phyloP scores from a whole-genome alignment of 2,797 vertebrate genomes.

The Peromyscus melanophrys region DNA sequence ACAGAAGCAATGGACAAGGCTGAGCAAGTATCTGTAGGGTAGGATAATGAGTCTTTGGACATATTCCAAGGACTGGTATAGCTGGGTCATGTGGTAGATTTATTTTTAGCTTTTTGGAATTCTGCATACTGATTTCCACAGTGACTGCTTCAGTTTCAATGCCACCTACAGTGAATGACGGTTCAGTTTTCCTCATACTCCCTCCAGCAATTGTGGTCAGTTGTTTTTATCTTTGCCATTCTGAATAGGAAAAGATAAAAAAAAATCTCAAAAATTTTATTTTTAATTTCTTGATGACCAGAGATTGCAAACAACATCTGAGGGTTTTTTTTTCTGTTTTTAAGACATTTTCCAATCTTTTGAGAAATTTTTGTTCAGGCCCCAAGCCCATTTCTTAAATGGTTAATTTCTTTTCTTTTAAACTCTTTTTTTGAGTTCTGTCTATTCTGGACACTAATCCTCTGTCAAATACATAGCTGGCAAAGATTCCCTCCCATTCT shows the following conservation, averaged over 20 bases:
- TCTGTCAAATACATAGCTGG: background rate
- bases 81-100: too few relatives aligned
- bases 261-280: too few relatives aligned
- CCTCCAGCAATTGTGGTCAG: rapidly evolving
- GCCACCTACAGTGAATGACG: background rate
- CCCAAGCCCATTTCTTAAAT: background rate
- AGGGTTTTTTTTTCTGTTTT: too few relatives aligned
- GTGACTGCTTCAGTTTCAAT: background rate
- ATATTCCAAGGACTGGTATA: background rate
- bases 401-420: background rate
- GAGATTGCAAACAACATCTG: background rate
- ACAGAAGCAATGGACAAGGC: background rate
- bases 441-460: background rate
- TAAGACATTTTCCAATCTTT: background rate
- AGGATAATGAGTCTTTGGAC: background rate
- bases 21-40: background rate
- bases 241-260: background rate
- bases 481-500: background rate
- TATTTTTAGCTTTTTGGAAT: background rate
- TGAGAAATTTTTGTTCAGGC: background rate
- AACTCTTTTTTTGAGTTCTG: background rate
- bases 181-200: background rate
- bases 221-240: background rate
- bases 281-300: background rate
- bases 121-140: background rate